Evolutionary conservation across 2,888 invertebrate species (phyloP).

Genomic region (Melitaea athalia): DNA sequence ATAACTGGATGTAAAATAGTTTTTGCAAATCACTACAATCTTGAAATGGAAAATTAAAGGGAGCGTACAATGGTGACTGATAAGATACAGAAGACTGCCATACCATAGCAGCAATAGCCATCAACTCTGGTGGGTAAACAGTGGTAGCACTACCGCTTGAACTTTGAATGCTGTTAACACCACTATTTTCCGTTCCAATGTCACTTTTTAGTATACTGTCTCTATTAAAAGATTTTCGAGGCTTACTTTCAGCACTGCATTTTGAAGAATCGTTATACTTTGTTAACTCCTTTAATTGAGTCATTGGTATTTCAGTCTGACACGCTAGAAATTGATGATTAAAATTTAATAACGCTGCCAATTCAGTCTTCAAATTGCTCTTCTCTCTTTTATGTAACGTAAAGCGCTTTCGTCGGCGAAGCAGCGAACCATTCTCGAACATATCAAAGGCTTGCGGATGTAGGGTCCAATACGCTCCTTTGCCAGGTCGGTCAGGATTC

Average conservation of each 20-base stretch:
- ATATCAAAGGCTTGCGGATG: constrained; percentile 91
- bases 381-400: constrained; percentile 88
- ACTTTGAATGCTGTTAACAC: constrained; percentile 43
- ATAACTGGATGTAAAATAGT: constrained; percentile 8
- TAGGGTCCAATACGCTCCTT: constrained; percentile 93
- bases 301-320: constrained; percentile 69
- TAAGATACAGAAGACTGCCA: constrained; percentile 49
- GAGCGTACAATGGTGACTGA: constrained; percentile 47
- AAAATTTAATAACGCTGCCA: constrained; percentile 88
- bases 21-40: constrained; percentile 15
- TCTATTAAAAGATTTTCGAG: constrained; percentile 90
- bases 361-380: constrained; percentile 84
- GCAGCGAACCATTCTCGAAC: constrained; percentile 94
- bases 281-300: constrained; percentile 63
- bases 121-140: constrained; percentile 49
- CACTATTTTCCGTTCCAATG: constrained; percentile 55
- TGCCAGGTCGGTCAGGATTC: constrained; percentile 90
- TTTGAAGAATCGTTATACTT: constrained; percentile 93
- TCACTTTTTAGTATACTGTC: constrained; percentile 92
- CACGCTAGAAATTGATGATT: constrained; percentile 86
- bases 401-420: constrained; percentile 90
- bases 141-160: constrained; percentile 32
- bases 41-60: constrained; percentile 49
- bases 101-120: constrained; percentile 55
- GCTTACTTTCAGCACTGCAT: constrained; percentile 65